Evolutionary conservation across 2,113 vertebrate genomes (phyloP).

Genomic region (Callorhinus ursinus): DNA sequence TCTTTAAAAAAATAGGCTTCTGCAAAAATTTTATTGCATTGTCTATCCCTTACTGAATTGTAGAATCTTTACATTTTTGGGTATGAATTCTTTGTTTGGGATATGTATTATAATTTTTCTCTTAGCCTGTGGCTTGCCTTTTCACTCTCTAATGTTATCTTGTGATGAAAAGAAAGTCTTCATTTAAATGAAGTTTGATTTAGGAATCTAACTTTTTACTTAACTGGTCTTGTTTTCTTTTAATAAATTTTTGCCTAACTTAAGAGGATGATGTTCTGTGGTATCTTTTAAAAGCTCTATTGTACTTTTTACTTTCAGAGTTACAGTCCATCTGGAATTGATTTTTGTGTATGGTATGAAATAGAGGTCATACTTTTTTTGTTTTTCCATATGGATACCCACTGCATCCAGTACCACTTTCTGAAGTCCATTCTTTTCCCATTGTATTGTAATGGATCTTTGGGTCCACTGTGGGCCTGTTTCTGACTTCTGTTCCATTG

Average conservation of each 20-base stretch:
- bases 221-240: background rate
- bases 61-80: background rate
- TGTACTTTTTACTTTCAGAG: background rate
- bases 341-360: background rate
- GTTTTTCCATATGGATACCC: background rate
- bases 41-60: background rate
- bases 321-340: background rate
- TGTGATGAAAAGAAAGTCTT: background rate
- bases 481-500: background rate
- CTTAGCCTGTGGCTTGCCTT: background rate
- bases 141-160: background rate
- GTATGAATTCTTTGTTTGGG: background rate
- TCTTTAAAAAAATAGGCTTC: too few relatives aligned
- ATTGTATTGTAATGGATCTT: background rate
- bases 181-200: slow-evolving; percentile 7
- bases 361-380: background rate
- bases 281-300: background rate
- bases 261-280: background rate
- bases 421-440: background rate
- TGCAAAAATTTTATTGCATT: background rate
- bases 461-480: background rate
- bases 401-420: background rate
- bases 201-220: slow-evolving; percentile 13
- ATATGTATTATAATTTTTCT: background rate
- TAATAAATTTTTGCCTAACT: background rate